Evolutionary conservation across 2,888 invertebrate genomes (phyloP).

Genomic region (Geophilus truncorum): DNA sequence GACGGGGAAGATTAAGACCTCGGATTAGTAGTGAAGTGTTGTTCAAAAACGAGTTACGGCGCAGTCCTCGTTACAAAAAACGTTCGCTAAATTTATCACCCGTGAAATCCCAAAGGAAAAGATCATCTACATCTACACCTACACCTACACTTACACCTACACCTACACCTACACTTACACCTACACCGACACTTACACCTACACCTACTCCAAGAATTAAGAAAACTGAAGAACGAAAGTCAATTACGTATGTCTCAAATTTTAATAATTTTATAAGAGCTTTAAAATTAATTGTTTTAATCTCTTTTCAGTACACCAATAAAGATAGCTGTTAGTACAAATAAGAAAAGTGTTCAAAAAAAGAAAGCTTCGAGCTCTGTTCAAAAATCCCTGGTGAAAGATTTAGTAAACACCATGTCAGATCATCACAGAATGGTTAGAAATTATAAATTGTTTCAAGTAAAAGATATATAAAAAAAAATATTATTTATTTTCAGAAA

Average conservation of each 20-base stretch:
- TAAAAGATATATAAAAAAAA: neutral
- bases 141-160: too few species aligned
- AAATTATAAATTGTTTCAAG: neutral
- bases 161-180: too few species aligned
- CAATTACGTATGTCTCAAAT: too few species aligned
- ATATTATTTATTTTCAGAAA: conserved; percentile 33
- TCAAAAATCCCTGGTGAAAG: neutral
- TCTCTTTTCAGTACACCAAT: neutral
- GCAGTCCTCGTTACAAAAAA: neutral
- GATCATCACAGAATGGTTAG: neutral
- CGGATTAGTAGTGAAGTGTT: neutral
- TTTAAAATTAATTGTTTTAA: too few species aligned
- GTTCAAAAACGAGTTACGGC: neutral
- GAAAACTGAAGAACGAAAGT: too few species aligned
- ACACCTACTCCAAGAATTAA: too few species aligned
- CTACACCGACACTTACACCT: too few species aligned
- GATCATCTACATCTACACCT: too few species aligned
- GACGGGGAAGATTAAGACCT: neutral
- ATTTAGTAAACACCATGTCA: neutral
- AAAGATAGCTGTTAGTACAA: neutral
- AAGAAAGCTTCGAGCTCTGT: neutral
- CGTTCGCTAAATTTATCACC: too few species aligned
- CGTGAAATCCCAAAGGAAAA: too few species aligned
- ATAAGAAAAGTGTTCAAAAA: neutral
- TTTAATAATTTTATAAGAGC: too few species aligned